Evolutionary conservation across 92 coral and sea anemone genomes (phyloP).

Genomic region (Siderastrea siderea): DNA sequence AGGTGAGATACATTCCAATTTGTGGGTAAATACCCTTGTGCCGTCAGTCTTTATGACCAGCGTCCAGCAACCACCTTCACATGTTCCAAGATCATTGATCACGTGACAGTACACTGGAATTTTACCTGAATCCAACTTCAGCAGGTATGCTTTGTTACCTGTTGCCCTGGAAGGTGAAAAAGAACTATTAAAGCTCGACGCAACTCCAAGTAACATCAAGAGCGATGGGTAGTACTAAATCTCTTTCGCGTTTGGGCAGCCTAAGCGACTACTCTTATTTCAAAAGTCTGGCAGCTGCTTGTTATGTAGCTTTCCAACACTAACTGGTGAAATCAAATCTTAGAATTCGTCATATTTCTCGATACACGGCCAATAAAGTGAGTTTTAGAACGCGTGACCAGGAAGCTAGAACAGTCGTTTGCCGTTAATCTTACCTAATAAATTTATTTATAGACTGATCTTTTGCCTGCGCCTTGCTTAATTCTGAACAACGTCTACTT

Average conservation of each 20-base stretch:
- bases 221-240: no score
- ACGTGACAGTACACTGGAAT: neutral
- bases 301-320: no score
- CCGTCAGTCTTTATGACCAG: conserved; percentile 12
- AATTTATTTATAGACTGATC: neutral
- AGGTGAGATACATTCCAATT: neutral
- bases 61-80: neutral
- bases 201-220: neutral
- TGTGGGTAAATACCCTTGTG: neutral
- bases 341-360: no score
- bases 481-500: neutral
- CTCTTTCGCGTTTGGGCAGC: no score
- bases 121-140: neutral
- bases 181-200: neutral
- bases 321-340: no score
- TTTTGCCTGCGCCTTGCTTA: neutral
- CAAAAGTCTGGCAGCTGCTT: no score
- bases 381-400: neutral
- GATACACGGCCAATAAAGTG: no score
- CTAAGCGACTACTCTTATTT: no score
- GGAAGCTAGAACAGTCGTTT: neutral
- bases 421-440: neutral
- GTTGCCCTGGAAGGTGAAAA: neutral
- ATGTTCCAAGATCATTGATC: neutral
- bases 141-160: neutral